phyloP scores from a whole-genome alignment of 2,797 vertebrate genomes.

The Trachurus trachurus region DNA sequence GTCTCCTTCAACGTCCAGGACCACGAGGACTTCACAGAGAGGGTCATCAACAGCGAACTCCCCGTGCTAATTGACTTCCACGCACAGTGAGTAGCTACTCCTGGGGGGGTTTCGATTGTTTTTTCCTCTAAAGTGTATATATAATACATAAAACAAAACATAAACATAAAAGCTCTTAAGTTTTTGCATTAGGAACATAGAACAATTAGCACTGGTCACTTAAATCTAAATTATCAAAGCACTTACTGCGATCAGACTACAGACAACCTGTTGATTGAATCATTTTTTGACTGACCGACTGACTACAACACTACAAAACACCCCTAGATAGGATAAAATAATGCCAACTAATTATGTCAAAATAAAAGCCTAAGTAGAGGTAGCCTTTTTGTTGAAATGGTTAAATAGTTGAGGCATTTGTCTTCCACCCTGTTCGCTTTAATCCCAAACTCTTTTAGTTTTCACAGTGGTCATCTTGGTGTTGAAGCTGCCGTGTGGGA shows the following conservation, averaged over 20 bases:
- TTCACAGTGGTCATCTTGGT: no score
- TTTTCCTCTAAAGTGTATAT: no score
- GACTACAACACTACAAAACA: no score
- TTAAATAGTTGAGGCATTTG: no score
- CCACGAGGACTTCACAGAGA: constrained; percentile 93
- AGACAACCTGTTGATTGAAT: no score
- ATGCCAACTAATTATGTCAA: not conserved
- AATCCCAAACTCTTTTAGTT: no score
- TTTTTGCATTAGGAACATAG: not conserved
- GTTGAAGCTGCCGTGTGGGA: no score
- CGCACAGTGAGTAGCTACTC: constrained; percentile 92
- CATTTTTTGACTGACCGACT: no score
- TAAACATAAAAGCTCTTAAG: not conserved
- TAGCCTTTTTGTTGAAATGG: no score
- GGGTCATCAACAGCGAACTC: constrained; percentile 93
- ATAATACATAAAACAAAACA: no score
- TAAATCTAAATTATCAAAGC: not conserved
- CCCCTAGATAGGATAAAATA: not conserved
- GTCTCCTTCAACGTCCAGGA: constrained; percentile 95
- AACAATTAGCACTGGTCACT: not conserved
- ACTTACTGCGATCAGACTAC: not conserved
- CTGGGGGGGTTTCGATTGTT: not conserved
- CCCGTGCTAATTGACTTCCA: constrained; percentile 96
- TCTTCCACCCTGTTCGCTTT: no score
- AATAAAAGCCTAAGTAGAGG: no score